Percentiles rank a stretch among this genome's conserved stretches.
These are phyloP conservation scores for Maniola hyperantus DNA, from an alignment of 2,888 invertebrate species.

Conservation along the genomic window DNA sequence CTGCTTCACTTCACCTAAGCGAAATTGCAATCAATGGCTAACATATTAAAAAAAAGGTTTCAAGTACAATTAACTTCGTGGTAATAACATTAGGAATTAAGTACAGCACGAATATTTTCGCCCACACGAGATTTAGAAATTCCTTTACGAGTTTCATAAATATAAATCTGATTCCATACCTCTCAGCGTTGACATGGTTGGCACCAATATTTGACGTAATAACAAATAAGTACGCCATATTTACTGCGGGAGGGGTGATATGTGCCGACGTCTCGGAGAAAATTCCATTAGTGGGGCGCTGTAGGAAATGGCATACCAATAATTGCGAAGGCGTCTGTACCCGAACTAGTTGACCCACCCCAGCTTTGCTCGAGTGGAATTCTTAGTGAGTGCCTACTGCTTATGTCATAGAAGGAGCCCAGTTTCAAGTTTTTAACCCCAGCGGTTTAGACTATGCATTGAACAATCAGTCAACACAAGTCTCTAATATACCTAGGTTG, in stretches of 20 bases:
- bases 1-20: no score
- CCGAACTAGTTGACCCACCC: neutral
- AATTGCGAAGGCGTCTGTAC: conserved; percentile 4
- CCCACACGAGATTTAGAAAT: neutral
- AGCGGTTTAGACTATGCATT: no score
- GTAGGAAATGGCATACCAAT: neutral
- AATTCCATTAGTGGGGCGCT: conserved; percentile 18
- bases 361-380: no score
- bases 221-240: conserved; percentile 23
- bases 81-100: neutral
- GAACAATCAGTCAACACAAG: no score
- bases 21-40: no score
- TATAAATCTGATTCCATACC: conserved; percentile 5
- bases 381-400: no score
- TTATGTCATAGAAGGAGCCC: no score
- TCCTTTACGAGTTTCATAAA: neutral
- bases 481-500: no score
- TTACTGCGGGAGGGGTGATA: conserved; percentile 11
- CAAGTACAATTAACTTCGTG: no score
- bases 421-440: no score
- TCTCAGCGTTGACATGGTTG: conserved; percentile 3
- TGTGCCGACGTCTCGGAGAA: conserved; percentile 15
- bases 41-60: no score
- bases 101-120: neutral
- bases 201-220: conserved; percentile 11